phyloP scores from a whole-genome alignment of 2,113 vertebrate genomes.

The Hippocampus mohnikei region DNA sequence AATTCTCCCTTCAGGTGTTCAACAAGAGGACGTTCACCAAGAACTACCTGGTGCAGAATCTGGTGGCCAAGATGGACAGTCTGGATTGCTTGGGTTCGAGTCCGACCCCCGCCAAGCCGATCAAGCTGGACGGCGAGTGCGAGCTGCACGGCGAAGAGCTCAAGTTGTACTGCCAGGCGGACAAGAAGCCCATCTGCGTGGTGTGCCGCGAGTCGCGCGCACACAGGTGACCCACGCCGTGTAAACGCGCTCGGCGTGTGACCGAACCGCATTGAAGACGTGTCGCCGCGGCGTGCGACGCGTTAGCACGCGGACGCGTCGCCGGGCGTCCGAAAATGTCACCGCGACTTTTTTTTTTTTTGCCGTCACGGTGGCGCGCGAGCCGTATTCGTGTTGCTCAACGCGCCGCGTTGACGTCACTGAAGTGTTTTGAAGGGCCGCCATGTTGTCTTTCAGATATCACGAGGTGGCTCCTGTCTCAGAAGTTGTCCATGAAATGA shows the following conservation, averaged over 20 bases:
- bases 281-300: too few relatives aligned
- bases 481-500: conserved; percentile 75
- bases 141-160: conserved; percentile 73
- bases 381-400: too few relatives aligned
- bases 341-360: too few relatives aligned
- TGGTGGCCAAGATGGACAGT: conserved; percentile 72
- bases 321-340: too few relatives aligned
- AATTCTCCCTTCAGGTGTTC: conserved; percentile 61
- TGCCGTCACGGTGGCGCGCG: too few relatives aligned
- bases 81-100: conserved; percentile 63
- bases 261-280: too few relatives aligned
- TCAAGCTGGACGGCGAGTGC: conserved; percentile 66
- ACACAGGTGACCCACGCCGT: conserved; percentile 61
- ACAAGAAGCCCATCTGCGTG: conserved; percentile 73
- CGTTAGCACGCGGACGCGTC: too few relatives aligned
- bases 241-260: too few relatives aligned
- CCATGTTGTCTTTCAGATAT: conserved; percentile 56
- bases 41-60: conserved; percentile 76
- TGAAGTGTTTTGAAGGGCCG: too few relatives aligned
- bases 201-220: conserved; percentile 74
- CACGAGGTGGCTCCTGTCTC: conserved; percentile 72
- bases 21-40: conserved; percentile 73
- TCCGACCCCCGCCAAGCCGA: conserved; percentile 44
- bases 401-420: too few relatives aligned
- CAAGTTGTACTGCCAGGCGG: conserved; percentile 73